A percentile compares a stretch with the other conserved stretches of the same genome.
phyloP scores from a whole-genome alignment of 1,140 invertebrate species.

The Diuraphis noxia region DNA sequence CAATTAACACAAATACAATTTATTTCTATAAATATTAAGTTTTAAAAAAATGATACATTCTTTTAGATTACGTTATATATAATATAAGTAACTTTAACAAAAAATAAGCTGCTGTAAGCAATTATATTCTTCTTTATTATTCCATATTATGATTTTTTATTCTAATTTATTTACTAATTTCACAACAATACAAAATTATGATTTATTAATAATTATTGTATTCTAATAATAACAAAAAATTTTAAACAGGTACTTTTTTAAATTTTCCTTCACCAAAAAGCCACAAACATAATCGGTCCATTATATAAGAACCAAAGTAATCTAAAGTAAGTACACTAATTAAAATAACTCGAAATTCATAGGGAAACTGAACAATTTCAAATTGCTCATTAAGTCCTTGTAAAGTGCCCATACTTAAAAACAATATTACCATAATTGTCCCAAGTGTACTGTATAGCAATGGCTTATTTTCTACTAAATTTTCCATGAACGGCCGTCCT shows the following conservation, averaged over 20 bases:
- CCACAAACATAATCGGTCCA: conserved; percentile 84
- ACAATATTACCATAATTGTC: conserved; percentile 74
- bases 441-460: conserved; percentile 85
- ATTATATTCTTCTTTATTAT: not conserved
- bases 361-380: conserved; percentile 88
- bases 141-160: not conserved
- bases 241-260: conserved; percentile 53
- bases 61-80: not conserved
- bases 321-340: conserved; percentile 79
- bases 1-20: not conserved
- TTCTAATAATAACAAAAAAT: not conserved
- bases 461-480: conserved; percentile 86
- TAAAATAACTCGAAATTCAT: conserved; percentile 83
- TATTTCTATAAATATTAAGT: not conserved
- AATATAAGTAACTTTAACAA: not conserved
- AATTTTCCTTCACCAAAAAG: conserved; percentile 82
- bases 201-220: not conserved
- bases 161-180: not conserved
- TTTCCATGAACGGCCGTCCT: conserved; percentile 98
- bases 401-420: conserved; percentile 74
- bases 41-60: not conserved
- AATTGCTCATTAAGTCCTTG: conserved; percentile 80
- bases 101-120: not conserved
- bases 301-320: conserved; percentile 77
- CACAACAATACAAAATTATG: not conserved